Conservation (phyloP, 2,113 vertebrate genomes). For the Poecilia latipinna region DNA sequence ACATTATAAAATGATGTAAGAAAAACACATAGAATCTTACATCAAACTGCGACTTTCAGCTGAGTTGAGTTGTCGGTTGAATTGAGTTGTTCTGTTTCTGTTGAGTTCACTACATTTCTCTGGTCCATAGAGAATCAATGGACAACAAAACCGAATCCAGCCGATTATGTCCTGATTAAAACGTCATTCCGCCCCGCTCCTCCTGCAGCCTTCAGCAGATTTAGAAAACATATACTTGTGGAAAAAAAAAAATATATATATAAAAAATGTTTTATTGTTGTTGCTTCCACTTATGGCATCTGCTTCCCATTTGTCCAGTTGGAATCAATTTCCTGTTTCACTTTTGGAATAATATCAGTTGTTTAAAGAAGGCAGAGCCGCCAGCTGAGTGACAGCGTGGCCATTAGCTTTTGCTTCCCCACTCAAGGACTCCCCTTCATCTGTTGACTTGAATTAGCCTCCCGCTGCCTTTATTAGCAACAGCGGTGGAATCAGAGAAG, state of each 20-base stretch:
- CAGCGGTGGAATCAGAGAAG: conserved; percentile 77
- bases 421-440: conserved; percentile 50
- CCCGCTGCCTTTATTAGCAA: conserved; percentile 74
- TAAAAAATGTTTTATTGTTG: not conserved
- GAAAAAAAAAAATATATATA: not conserved
- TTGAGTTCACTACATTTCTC: not conserved
- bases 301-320: conserved; percentile 35
- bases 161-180: too few relatives aligned
- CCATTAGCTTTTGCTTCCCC: conserved; percentile 38
- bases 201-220: not conserved
- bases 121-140: too few relatives aligned
- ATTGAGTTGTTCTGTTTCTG: not conserved
- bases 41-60: not conserved
- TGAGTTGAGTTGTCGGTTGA: not conserved
- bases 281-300: not conserved
- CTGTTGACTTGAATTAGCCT: conserved; percentile 78
- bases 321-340: conserved; percentile 53
- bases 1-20: too few relatives aligned
- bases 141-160: too few relatives aligned
- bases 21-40: too few relatives aligned
- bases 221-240: not conserved
- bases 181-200: too few relatives aligned
- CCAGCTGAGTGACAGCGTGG: conserved; percentile 52
- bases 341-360: conserved; percentile 18
- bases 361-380: conserved; percentile 45